These are phyloP conservation scores for Arge pagana DNA, from an alignment of 2,888 invertebrate genomes.

Conservation along the genomic window DNA sequence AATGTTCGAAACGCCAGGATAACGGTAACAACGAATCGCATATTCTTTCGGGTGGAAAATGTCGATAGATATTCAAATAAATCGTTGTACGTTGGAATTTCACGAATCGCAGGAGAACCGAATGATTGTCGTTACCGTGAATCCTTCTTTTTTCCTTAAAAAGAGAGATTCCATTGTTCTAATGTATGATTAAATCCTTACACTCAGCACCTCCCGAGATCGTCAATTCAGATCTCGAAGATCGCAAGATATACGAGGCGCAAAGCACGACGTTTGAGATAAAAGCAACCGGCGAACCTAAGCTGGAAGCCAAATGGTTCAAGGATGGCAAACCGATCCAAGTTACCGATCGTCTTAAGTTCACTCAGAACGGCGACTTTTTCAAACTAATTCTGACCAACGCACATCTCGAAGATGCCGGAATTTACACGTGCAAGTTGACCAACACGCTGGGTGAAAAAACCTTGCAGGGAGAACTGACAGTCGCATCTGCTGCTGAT, in stretches of 20 bases:
- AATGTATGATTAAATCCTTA: constrained; percentile 9
- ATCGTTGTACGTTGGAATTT: no score
- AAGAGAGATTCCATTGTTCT: no score
- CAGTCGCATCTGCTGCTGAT: constrained; percentile 76
- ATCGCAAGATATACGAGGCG: constrained; percentile 78
- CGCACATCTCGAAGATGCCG: constrained; percentile 74
- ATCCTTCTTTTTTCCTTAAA: no score
- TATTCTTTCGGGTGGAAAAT: no score
- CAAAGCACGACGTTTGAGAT: constrained; percentile 81
- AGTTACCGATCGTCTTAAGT: constrained; percentile 59
- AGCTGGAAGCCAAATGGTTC: constrained; percentile 79
- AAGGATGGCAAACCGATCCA: constrained; percentile 76
- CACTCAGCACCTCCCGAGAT: constrained; percentile 72
- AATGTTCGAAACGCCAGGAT: no score
- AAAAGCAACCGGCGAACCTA: constrained; percentile 75
- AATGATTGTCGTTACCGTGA: no score
- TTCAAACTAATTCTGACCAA: constrained; percentile 76
- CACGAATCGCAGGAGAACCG: no score
- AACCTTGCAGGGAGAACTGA: constrained; percentile 72
- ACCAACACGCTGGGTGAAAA: constrained; percentile 84
- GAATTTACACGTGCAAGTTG: constrained; percentile 80
- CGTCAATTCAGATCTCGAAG: constrained; percentile 73
- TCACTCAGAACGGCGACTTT: constrained; percentile 58
- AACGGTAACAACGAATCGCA: no score
- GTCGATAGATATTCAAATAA: no score